A percentile compares a stretch with the other conserved stretches of the same genome.
These are phyloP conservation scores for Pogonomyrmex barbatus DNA, from an alignment of 1,140 invertebrate genomes.

Conservation along the genomic window DNA sequence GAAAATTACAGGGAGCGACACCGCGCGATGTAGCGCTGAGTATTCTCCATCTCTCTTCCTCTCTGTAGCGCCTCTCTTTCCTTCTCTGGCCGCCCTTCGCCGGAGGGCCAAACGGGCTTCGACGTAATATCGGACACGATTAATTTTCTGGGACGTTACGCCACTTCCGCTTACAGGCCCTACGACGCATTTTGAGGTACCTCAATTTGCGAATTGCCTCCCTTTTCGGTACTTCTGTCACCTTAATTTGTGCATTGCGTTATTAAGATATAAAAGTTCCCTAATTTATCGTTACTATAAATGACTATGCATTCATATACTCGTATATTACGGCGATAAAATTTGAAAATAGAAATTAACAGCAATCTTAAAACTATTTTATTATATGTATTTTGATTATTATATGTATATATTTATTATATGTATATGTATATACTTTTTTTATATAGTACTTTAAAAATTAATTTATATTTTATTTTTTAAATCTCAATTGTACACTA, in stretches of 20 bases:
- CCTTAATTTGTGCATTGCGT: constrained; percentile 15
- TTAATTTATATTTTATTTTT: background rate
- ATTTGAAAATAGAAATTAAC: background rate
- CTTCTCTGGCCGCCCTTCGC: constrained; percentile 33
- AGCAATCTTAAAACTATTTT: constrained; percentile 5
- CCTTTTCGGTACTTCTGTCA: background rate
- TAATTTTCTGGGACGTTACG: constrained; percentile 86
- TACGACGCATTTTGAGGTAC: constrained; percentile 64
- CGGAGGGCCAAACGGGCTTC: constrained; percentile 45
- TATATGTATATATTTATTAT: background rate
- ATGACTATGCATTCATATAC: background rate
- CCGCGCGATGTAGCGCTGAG: constrained; percentile 60
- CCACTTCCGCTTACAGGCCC: constrained; percentile 65
- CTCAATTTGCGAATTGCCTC: constrained; percentile 55
- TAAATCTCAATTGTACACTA: background rate
- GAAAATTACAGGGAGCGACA: constrained; percentile 83
- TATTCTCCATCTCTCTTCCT: constrained; percentile 18
- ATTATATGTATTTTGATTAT: background rate
- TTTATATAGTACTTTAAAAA: background rate
- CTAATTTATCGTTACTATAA: constrained; percentile 8
- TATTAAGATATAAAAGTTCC: constrained; percentile 23
- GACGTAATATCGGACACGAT: constrained; percentile 82
- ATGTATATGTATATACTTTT: background rate
- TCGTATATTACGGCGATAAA: background rate
- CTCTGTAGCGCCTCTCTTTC: constrained; percentile 9